phyloP scores from a whole-genome alignment of 2,113 vertebrate genomes.

The Glaucidium brasilianum region DNA sequence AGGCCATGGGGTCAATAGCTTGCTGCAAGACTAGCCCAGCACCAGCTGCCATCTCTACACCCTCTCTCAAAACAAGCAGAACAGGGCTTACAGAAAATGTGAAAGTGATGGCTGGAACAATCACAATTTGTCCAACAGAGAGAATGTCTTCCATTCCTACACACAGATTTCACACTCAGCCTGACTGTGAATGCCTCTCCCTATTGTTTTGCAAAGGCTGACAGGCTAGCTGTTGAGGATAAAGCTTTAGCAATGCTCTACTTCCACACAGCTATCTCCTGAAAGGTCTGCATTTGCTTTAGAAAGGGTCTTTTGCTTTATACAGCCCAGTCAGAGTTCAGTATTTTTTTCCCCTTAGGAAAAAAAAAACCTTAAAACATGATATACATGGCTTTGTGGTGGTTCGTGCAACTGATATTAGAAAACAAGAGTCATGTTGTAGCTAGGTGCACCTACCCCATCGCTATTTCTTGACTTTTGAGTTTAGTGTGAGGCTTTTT shows the following conservation, averaged over 20 bases:
- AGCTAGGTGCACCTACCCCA: neutral
- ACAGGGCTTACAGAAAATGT: neutral
- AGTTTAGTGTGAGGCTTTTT: neutral
- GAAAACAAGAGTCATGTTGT: neutral
- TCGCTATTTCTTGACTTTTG: neutral
- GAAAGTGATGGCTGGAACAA: neutral
- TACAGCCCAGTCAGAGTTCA: neutral
- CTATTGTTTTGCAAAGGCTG: neutral
- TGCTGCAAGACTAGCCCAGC: neutral
- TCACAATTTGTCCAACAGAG: neutral
- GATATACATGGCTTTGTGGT: neutral
- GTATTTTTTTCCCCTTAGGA: neutral
- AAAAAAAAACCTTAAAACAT: neutral
- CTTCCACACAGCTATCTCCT: neutral
- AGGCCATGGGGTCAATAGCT: rapidly evolving
- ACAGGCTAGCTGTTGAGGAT: neutral
- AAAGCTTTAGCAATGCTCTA: neutral
- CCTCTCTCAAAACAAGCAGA: neutral
- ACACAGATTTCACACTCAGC: neutral
- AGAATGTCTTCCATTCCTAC: neutral
- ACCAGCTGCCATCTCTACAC: neutral
- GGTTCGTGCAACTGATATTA: neutral
- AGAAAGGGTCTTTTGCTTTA: neutral
- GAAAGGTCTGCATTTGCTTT: neutral
- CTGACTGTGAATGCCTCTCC: neutral